Evolutionary conservation across 2,888 invertebrate species (phyloP).

Genomic region (Rhopalosiphum nymphaeae): DNA sequence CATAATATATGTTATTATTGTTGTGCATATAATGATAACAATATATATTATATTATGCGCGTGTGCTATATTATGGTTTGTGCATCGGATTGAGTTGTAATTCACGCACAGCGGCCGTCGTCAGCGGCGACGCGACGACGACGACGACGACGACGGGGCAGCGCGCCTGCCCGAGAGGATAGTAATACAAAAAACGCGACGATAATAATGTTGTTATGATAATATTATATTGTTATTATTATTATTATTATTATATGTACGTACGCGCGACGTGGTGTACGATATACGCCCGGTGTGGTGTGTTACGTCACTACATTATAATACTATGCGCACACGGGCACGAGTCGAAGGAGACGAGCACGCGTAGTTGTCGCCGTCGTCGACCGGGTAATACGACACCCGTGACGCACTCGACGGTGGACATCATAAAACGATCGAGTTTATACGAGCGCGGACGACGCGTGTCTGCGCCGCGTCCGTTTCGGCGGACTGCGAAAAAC

Average conservation of each 20-base stretch:
- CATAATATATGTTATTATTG: too few species aligned
- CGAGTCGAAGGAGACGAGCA: background rate
- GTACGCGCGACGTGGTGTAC: background rate
- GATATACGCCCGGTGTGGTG: background rate
- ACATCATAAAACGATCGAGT: constrained; percentile 42
- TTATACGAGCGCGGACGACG: background rate
- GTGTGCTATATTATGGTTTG: background rate
- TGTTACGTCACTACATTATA: background rate
- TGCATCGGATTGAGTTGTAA: constrained; percentile 49
- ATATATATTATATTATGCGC: background rate
- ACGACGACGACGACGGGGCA: background rate
- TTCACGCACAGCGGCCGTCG: constrained; percentile 49
- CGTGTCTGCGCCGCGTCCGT: background rate
- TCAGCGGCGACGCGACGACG: background rate
- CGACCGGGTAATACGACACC: constrained; percentile 23
- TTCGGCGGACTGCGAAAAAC: background rate
- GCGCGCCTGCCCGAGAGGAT: background rate
- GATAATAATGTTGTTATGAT: background rate
- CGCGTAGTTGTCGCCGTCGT: background rate
- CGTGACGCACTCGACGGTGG: constrained; percentile 16
- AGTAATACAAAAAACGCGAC: background rate
- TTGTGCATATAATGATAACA: too few species aligned
- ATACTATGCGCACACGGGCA: background rate
- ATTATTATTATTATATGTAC: background rate
- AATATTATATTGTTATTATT: background rate